Percentiles rank a stretch among this genome's conserved stretches.
Conservation (phyloP, 2,888 invertebrate species). For the Ornithoptera priamus region DNA sequence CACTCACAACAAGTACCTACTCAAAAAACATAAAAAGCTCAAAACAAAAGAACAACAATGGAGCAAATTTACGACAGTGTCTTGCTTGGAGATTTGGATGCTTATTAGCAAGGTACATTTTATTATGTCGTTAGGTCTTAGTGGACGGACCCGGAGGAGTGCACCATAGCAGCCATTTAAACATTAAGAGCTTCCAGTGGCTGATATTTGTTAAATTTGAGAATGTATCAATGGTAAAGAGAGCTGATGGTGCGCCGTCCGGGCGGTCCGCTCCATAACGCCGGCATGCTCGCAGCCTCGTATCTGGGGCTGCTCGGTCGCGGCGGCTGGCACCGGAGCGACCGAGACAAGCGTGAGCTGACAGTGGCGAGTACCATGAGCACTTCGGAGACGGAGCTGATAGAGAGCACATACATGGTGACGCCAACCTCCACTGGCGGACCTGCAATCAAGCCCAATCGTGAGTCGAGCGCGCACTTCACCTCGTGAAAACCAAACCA, state of each 20-base stretch:
- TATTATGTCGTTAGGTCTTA: conserved; percentile 48
- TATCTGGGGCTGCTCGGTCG: conserved; percentile 79
- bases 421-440: conserved; percentile 98
- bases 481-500: conserved; percentile 64
- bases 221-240: conserved; percentile 8
- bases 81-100: conserved; percentile 50
- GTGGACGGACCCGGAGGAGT: conserved; percentile 55
- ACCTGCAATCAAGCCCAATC: conserved; percentile 89
- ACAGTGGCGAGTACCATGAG: conserved; percentile 93
- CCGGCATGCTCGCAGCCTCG: conserved; percentile 79
- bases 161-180: conserved; percentile 45
- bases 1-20: conserved; percentile 63
- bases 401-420: conserved; percentile 98
- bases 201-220: not conserved
- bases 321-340: conserved; percentile 45
- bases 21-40: conserved; percentile 66
- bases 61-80: conserved; percentile 55
- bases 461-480: conserved; percentile 61
- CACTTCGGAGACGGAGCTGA: conserved; percentile 98
- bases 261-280: conserved; percentile 69
- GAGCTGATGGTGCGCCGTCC: conserved; percentile 45
- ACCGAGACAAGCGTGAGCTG: conserved; percentile 82
- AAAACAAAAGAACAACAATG: conserved; percentile 57
- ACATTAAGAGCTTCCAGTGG: conserved; percentile 3
- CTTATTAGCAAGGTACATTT: conserved; percentile 57